These are phyloP conservation scores for Gymnoscelis rufifasciata DNA, from an alignment of 2,888 invertebrate genomes.

Conservation along the genomic window DNA sequence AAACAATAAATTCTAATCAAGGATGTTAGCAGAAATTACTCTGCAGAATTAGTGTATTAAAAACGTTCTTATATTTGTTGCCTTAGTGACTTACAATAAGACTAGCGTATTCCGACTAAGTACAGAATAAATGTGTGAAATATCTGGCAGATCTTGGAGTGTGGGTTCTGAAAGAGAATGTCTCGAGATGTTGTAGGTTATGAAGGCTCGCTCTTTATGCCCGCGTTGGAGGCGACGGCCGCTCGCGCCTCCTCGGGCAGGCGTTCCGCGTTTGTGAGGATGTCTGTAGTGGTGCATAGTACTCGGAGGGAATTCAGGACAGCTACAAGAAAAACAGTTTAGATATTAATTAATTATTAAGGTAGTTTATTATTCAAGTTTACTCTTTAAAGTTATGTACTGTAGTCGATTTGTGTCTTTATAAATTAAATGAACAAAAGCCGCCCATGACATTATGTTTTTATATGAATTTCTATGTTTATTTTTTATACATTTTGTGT, in stretches of 20 bases:
- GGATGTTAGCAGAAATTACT: neutral
- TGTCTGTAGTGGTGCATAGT: slow-evolving; percentile 94
- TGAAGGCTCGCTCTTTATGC: slow-evolving; percentile 65
- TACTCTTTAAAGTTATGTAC: too few species aligned
- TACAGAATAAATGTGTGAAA: slow-evolving; percentile 7
- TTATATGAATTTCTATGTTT: too few species aligned
- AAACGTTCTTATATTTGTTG: neutral
- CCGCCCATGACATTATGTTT: too few species aligned
- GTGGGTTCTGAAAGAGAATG: slow-evolving; percentile 3
- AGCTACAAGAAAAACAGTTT: slow-evolving; percentile 80
- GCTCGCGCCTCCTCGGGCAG: slow-evolving; percentile 93
- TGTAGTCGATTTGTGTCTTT: too few species aligned
- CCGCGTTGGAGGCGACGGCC: slow-evolving; percentile 78
- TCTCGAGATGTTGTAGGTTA: slow-evolving; percentile 34
- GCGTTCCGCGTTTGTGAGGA: slow-evolving; percentile 91
- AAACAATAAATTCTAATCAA: too few species aligned
- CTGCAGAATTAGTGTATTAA: neutral
- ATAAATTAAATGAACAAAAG: too few species aligned
- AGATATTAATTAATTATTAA: neutral
- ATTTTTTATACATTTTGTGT: too few species aligned
- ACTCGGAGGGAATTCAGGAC: slow-evolving; percentile 94
- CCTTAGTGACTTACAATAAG: slow-evolving; percentile 4
- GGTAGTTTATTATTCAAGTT: neutral
- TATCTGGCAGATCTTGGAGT: slow-evolving; percentile 9
- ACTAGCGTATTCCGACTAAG: slow-evolving; percentile 16